Evolutionary conservation across 2,888 invertebrate genomes (phyloP), one percentile per base, ranked within the genome.

Genomic region (Pheosia gnoma): DNA sequence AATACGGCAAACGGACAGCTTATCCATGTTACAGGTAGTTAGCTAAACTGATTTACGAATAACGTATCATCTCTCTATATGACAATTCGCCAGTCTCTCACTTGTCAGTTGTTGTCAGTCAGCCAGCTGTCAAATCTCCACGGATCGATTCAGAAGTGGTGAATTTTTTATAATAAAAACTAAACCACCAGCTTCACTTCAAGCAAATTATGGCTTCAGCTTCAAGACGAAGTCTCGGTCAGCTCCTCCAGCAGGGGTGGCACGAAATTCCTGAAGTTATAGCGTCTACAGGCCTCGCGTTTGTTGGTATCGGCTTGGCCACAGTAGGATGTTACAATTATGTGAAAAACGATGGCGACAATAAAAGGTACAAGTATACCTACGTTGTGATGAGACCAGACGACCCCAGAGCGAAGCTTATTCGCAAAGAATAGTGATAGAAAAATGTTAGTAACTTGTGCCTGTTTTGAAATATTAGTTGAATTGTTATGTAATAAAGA

Each of bases 221-320:
- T 52, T 76, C 90, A 41, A 84, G 91, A 71, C 81, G 88, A 47
- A 79, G 88, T 10, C 56, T 93, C 8, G 84, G 87, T 7, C 93
- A 93, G 67, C 72, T 93, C 41, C 60, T 92, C 2, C 82, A 84
- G 68, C 93, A 93, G 61, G 93, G 91, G 56, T 93, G 96, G 96
- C 88, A 94, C 79, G 96, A 96, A 88, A 95, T 96, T 65, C 97
- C 97, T 4, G 97, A 96, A 86, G 87, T 97, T 57, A 85, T 97
- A 53, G 96, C 94, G 41, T 92, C 95, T 38, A 87, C 94, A 3
- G 94, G 94, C 11, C 71, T 96, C 70, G 96, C 93, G 0, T 0
- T 96, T 0, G 78, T 94, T 49, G 96, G 96, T 41, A 58, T 95
- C 4, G 94, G 85, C 7, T 70, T 96, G 65, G 93, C 91, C 25